Evolutionary conservation across 2,113 vertebrate species (phyloP).

Genomic region (Alouatta palliata): DNA sequence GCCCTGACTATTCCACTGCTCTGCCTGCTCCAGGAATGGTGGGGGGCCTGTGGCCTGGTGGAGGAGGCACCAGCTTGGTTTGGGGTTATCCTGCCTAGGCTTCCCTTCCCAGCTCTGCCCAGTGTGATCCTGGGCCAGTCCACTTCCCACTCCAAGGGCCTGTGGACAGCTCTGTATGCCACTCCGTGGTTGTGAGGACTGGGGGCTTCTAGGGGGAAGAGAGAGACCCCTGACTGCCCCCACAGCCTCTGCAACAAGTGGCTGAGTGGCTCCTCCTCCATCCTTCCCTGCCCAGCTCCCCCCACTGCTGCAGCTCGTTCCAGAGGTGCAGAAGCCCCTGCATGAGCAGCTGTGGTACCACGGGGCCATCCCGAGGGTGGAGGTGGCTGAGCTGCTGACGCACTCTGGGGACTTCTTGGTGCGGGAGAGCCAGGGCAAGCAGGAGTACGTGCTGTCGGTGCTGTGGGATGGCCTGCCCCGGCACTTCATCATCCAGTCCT

Average conservation of each 20-base stretch:
- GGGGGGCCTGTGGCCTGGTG: neutral
- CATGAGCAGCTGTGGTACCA: conserved; percentile 97
- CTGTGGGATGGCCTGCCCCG: conserved; percentile 90
- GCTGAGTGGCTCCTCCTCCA: neutral
- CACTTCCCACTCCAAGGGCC: neutral
- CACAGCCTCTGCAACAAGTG: neutral
- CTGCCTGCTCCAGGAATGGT: neutral
- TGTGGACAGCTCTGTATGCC: fast-evolving
- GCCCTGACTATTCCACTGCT: fast-evolving
- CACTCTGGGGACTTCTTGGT: conserved; percentile 93
- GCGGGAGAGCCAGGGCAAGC: conserved; percentile 96
- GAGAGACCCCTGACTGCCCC: neutral
- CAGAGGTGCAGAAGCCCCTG: conserved; percentile 92
- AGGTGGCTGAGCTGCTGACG: conserved; percentile 91
- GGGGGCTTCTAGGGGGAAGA: neutral
- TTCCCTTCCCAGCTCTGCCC: neutral
- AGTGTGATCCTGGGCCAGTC: neutral
- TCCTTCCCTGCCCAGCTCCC: conserved; percentile 82
- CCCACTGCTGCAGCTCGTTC: conserved; percentile 81
- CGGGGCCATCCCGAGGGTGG: conserved; percentile 91
- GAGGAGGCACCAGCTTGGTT: neutral
- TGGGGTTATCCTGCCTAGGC: neutral
- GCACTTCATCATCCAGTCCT: conserved; percentile 96
- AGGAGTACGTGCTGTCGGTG: conserved; percentile 94
- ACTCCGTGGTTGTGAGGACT: fast-evolving